Evolutionary conservation across 2,797 vertebrate species (phyloP).

Genomic region (Myoxocephalus aenaeus): DNA sequence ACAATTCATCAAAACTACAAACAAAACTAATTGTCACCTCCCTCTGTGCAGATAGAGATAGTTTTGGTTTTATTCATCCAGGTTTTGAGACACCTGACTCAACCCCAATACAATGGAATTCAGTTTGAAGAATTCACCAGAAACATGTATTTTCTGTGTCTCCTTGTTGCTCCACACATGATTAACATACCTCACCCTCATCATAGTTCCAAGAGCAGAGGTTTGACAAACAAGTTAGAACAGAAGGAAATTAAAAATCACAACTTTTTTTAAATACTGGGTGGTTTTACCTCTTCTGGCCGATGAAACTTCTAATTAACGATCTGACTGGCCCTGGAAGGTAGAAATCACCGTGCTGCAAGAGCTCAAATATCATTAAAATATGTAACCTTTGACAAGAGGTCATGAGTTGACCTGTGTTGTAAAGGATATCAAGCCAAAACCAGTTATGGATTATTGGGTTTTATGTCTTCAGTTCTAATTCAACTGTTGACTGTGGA

Average conservation of each 20-base stretch:
- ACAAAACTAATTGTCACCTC: no score
- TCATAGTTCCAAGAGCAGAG: background rate
- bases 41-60: no score
- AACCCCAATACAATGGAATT: no score
- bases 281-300: background rate
- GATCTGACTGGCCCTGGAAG: background rate
- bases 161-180: background rate
- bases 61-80: no score
- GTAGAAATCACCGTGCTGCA: background rate
- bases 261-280: no score
- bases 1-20: no score
- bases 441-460: background rate
- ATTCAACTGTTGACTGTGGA: background rate
- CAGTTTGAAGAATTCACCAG: background rate
- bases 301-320: background rate
- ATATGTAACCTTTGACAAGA: background rate
- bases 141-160: background rate
- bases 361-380: background rate
- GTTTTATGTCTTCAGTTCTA: background rate
- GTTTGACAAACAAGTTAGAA: background rate
- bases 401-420: background rate
- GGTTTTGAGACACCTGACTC: no score
- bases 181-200: background rate
- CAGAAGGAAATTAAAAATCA: background rate
- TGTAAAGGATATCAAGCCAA: background rate